Evolutionary conservation across 2,113 vertebrate genomes (phyloP), one percentile per base, ranked within the genome.

Genomic region (Numenius arquata): DNA sequence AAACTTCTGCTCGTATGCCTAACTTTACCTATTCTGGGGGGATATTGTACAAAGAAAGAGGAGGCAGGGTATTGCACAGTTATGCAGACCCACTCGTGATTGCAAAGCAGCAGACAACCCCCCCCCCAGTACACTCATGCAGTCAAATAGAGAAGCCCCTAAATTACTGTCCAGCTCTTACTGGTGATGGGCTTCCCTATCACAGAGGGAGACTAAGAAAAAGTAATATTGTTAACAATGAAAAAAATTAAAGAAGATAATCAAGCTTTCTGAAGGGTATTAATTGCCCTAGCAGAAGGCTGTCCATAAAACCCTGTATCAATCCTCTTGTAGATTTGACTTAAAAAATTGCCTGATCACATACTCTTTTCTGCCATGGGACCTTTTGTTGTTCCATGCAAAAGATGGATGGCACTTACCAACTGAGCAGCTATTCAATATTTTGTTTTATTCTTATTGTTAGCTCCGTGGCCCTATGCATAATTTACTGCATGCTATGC

Each of bases 371-470:
- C 83, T 93, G 73, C 61, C 73, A 70, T 0, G 0, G 52, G 68
- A 89, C 29, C 41, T 78, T 88, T 19, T 43, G 59, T 38, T 90
- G 30, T 36, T 93, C 65, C 4, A 3, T 45, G 41, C 41, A 55
- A 20, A 66, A 93, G 79, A 88, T 32, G 59, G 82, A 93, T 66
- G 29, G 71, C 12, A 38, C 55, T 77, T 55, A n/a, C n/a, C n/a
- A 56, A 41, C 72, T 7, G 32, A 63, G 77, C 90, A 95, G 80
- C 86, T 58, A 38, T 41, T 85, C 80, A 68, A 53, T 89, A 90
- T 71, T 88, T 88, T 78, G 80, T 20, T 95, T 94, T 94, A 94
- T 86, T 83, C 47, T 50, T 6, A 55, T 79, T 56, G 13, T 74
- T 65, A 43, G 50, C 47, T 66, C 53, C 1, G 0, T 52, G 41